Evolutionary conservation across 2,888 invertebrate species (phyloP).

Genomic region (Monoplex corrugatus): DNA sequence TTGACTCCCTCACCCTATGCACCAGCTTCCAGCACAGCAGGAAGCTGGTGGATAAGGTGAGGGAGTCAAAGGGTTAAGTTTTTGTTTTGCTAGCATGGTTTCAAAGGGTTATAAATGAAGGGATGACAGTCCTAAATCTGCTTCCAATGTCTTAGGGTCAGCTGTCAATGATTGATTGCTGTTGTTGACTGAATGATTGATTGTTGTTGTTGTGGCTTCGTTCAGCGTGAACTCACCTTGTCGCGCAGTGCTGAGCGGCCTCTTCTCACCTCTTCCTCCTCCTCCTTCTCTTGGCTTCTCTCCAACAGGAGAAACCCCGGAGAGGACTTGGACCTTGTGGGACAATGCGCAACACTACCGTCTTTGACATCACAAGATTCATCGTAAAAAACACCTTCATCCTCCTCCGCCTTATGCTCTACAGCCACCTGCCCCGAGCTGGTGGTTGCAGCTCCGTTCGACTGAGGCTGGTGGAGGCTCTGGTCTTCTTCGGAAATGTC

Average conservation of each 20-base stretch:
- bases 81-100: too few relatives aligned
- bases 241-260: slow-evolving; percentile 30
- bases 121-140: too few relatives aligned
- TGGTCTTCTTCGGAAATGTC: too few relatives aligned
- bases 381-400: slow-evolving; percentile 25
- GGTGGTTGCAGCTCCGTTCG: background rate
- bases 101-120: too few relatives aligned
- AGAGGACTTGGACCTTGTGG: slow-evolving; percentile 24
- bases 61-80: too few relatives aligned
- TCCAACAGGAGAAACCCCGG: slow-evolving; percentile 31
- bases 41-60: too few relatives aligned
- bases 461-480: background rate
- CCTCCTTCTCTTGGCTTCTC: background rate
- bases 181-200: too few relatives aligned
- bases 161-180: too few relatives aligned
- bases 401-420: background rate
- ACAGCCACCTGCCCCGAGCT: background rate
- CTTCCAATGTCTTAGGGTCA: too few relatives aligned
- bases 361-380: background rate
- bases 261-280: slow-evolving; percentile 9
- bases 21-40: too few relatives aligned
- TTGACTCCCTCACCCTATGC: too few relatives aligned
- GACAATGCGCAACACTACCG: background rate
- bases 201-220: too few relatives aligned
- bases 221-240: slow-evolving; percentile 46